Evolutionary conservation across 2,888 invertebrate species (phyloP), one percentile per base, ranked within the genome.

Genomic region (Drosophila imparisetae): DNA sequence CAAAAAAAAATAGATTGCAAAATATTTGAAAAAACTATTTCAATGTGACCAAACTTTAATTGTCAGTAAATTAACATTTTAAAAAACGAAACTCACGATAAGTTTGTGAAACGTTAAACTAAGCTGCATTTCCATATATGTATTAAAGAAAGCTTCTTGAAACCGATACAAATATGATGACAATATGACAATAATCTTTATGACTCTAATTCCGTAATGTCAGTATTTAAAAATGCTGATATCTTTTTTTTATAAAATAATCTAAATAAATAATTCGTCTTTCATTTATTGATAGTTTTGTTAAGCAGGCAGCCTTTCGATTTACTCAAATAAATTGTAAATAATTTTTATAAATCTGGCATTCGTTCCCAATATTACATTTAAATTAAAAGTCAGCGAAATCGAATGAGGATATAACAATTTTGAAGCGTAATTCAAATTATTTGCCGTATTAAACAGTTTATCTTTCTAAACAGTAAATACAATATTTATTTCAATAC

Each of bases 401-500:
- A 36, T 15, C 36, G 36, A 36, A 42, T 21, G 2, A 7, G 4
- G 4, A 27, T 4, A 15, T 49, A 27, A 10, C 8, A 18, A 29
- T 49, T 29, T 27, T 18, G 2, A 15, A 49, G 18, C 38, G 18
- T 8, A 2, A 10, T 15, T 4, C 29, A 52, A 24, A 34, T 18
- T 15, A 18, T 29, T 55, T n/a, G 27, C 3, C 29, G 27, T 1
- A 42, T 36, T 27, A 54, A 34, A 24, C n/a, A 42, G 2, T 24
- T 62, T 6, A 34, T 34, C 3, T 52, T 52, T 55, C 13, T 32
- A 52, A 61, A 68, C 32, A 55, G 18, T 38, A 36, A 49, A 48
- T 36, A 36, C 3, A 53, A 21, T 27, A 32, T 72, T 59, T 42
- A 54, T 58, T 72, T 59, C n/a, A 27, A 45, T 54, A 15, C 38